phyloP scores from a whole-genome alignment of 2,113 vertebrate genomes.

The Hepsetus odoe region DNA sequence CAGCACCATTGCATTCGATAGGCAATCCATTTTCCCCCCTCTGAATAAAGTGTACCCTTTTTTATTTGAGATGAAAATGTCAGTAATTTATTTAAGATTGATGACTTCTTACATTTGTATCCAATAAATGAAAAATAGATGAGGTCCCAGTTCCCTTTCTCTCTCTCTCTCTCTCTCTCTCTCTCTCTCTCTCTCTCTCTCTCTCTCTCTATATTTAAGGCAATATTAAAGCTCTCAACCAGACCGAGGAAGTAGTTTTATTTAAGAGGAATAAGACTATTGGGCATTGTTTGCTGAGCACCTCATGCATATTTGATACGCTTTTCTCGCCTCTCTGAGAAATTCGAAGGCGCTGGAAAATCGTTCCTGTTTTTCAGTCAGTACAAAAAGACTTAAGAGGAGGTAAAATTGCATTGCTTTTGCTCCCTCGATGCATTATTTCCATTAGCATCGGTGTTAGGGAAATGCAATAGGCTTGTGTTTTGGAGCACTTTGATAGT shows the following conservation, averaged over 20 bases:
- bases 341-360: constrained; percentile 78
- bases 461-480: constrained; percentile 56
- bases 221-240: constrained; percentile 83
- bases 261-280: constrained; percentile 84
- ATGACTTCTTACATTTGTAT: constrained; percentile 79
- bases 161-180: constrained; percentile 66
- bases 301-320: constrained; percentile 83
- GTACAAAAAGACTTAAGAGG: constrained; percentile 79
- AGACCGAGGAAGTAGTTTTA: constrained; percentile 82
- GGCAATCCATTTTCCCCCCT: constrained; percentile 76
- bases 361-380: constrained; percentile 77
- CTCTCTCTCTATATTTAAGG: constrained; percentile 87
- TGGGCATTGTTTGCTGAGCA: constrained; percentile 84
- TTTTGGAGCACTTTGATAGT: constrained; percentile 40
- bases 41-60: constrained; percentile 85
- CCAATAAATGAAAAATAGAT: constrained; percentile 88
- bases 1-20: constrained; percentile 66
- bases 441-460: constrained; percentile 49
- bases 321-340: constrained; percentile 70
- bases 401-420: constrained; percentile 71
- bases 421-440: constrained; percentile 66
- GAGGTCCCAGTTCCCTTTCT: constrained; percentile 77
- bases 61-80: constrained; percentile 87
- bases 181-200: not conserved
- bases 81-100: constrained; percentile 84